Evolutionary conservation across 1,140 invertebrate species (phyloP).

Genomic region (Ostrea denselamellosa): DNA sequence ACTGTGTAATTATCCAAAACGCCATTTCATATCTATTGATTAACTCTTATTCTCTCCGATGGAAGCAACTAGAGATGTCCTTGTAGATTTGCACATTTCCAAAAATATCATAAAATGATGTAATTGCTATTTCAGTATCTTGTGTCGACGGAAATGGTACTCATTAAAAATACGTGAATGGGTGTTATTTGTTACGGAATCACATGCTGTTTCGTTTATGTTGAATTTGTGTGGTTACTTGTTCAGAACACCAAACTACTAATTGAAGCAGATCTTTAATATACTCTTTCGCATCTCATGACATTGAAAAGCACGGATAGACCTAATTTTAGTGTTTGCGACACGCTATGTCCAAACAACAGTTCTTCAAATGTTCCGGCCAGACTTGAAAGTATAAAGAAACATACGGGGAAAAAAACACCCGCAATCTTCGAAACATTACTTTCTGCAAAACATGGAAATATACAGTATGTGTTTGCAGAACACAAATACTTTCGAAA

Average conservation of each 20-base stretch:
- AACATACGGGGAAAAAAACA: too few species aligned
- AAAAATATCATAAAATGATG: conserved; percentile 21
- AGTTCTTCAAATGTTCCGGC: too few species aligned
- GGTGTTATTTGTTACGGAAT: background rate
- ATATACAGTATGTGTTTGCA: too few species aligned
- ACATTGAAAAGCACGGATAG: too few species aligned
- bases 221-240: background rate
- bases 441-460: too few species aligned
- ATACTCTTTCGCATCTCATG: too few species aligned
- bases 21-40: conserved; percentile 25
- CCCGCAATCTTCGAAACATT: too few species aligned
- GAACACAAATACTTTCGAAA: too few species aligned
- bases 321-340: too few species aligned
- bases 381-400: too few species aligned
- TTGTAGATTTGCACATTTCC: conserved; percentile 13
- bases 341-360: too few species aligned
- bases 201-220: background rate
- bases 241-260: background rate
- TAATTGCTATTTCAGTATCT: background rate
- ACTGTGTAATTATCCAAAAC: background rate
- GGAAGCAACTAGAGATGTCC: conserved; percentile 17
- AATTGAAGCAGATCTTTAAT: too few species aligned
- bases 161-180: conserved; percentile 1
- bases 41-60: background rate
- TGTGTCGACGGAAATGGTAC: conserved; percentile 3